Conservation (phyloP, 2,797 vertebrate genomes). For the Amphiprion clarkii region DNA sequence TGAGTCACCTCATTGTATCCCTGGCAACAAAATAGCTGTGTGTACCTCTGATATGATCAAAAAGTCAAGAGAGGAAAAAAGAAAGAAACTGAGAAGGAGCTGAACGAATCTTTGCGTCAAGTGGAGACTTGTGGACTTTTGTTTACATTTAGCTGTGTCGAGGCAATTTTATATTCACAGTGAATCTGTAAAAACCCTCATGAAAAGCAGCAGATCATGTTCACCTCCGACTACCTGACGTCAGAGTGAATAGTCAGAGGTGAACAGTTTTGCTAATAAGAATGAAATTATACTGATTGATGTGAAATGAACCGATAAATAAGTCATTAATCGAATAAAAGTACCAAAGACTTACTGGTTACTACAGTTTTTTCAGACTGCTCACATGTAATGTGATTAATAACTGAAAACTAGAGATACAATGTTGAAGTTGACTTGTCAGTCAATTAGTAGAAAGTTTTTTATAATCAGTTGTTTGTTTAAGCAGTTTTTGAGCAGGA, state of each 20-base stretch:
- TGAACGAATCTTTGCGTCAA: constrained; percentile 14
- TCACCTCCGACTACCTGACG: constrained; percentile 4
- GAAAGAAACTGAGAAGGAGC: neutral
- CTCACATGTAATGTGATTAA: too few relatives aligned
- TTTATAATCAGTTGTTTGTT: too few relatives aligned
- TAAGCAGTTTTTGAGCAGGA: too few relatives aligned
- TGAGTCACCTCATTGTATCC: constrained; percentile 7
- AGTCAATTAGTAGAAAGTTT: too few relatives aligned
- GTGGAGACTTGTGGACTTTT: neutral
- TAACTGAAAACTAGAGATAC: too few relatives aligned
- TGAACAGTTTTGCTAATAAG: neutral
- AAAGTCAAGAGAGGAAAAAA: neutral
- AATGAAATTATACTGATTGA: too few relatives aligned
- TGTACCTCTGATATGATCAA: constrained; percentile 9
- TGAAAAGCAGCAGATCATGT: constrained; percentile 35
- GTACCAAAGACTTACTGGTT: too few relatives aligned
- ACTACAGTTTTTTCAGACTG: too few relatives aligned
- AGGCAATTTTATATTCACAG: constrained; percentile 11
- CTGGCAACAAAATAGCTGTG: neutral
- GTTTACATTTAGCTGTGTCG: neutral
- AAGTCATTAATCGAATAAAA: too few relatives aligned
- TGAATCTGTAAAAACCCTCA: constrained; percentile 18
- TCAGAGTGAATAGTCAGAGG: constrained; percentile 19
- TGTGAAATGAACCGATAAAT: too few relatives aligned
- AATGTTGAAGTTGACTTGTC: too few relatives aligned